Evolutionary conservation across 2,113 vertebrate species (phyloP), one percentile per base, ranked within the genome.

Genomic region (Cygnus atratus): DNA sequence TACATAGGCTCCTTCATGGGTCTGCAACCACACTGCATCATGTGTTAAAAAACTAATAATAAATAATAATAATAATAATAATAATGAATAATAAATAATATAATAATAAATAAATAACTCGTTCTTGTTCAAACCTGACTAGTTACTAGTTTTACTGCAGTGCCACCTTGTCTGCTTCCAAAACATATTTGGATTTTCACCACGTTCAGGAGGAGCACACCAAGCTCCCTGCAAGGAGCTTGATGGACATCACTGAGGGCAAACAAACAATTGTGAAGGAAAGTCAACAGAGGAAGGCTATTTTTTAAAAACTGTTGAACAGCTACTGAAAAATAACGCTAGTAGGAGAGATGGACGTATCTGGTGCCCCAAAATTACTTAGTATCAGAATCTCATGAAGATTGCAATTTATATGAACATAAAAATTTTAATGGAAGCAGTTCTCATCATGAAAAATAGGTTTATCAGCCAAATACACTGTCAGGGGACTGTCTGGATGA

Each of bases 201-300:
- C 35, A 0, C 12, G 19, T 33, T 15, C 3, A 37, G 21, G 28
- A 58, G 41, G 63, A 87, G 54, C 73, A 46, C 71, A 46, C 31
- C 79, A 68, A 18, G 37, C 62, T 93, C 71, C 1, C 10, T 3
- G 22, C 4, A 25, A 89, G 87, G n/a, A 57, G 68, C 77, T 43
- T 54, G 65, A 26, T 16, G 58, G 67, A 37, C 80, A 84, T 94
- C 81, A 66, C 87, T 84, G 68, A 54, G 73, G 58, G 84, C 83
- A 95, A 93, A 92, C 6, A 46, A 94, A 58, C 58, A 72, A 52
- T 31, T 85, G 71, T 28, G 79, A 90, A 88, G 90, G 85, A 68
- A 90, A 90, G 52, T 1, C 61, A 84, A 33, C 61, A 78, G 74
- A 68, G 43, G 7, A 71, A 25, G 59, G 28, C 37, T 48, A 0